These are phyloP conservation scores for Psittacara wagleri DNA, from an alignment of 2,113 vertebrate species.

Conservation along the genomic window DNA sequence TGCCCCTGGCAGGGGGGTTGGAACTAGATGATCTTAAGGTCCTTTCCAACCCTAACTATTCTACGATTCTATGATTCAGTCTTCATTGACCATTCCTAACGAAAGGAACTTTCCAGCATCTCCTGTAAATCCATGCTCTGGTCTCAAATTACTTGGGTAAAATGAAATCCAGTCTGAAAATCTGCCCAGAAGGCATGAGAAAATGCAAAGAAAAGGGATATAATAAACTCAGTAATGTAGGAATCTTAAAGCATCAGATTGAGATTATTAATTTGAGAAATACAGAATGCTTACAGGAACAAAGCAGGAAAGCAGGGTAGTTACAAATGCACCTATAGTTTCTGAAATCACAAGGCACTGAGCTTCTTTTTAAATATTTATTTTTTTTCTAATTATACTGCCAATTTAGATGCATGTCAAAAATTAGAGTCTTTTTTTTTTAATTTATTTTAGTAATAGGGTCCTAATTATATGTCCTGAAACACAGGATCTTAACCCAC, in stretches of 20 bases:
- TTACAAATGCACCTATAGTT: not conserved
- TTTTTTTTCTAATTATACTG: not conserved
- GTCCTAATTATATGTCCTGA: not conserved
- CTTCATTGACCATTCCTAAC: not conserved
- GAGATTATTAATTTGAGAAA: not conserved
- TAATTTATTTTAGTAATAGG: not conserved
- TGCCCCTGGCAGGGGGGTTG: too few species aligned
- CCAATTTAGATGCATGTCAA: not conserved
- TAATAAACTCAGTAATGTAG: not conserved
- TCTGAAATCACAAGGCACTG: not conserved
- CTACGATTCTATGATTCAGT: not conserved
- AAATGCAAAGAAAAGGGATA: not conserved
- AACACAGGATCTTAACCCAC: not conserved
- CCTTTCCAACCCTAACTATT: too few species aligned
- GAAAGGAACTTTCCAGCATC: not conserved
- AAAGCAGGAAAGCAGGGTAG: not conserved
- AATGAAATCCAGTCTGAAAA: not conserved
- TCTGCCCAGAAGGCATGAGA: not conserved
- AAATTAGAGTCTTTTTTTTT: not conserved
- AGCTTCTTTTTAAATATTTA: not conserved
- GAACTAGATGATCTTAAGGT: too few species aligned
- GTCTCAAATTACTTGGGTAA: not conserved
- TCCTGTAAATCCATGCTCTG: not conserved
- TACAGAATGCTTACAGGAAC: not conserved
- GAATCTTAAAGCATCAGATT: not conserved